Base-by-base conservation (phyloP, 2,888 invertebrate species). In the Brenthis ino region DNA sequence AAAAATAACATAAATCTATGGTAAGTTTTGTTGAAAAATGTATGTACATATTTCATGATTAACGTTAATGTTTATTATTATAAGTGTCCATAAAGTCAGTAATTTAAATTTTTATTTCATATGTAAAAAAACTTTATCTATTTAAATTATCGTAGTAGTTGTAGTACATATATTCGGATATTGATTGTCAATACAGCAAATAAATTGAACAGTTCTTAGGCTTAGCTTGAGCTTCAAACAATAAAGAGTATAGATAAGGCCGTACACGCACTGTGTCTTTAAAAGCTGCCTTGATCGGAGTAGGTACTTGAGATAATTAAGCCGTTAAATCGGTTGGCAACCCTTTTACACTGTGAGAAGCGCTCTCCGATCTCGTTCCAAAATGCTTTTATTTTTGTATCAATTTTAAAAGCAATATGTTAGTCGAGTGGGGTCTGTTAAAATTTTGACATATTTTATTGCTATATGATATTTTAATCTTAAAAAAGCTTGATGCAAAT, bases 291-390 rank as follows among this genome's bases (percentile, higher is more conserved):
- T 78, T 80, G 82, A 85, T 85, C 83, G 81, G 77, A 79, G 84
- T 63, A 54, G 63, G 63, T 86, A 88, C 87, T 89, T 83, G 85
- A 89, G 88, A 88, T 90, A 91, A 92, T 91, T 87, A 89, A 89
- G 88, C 86, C 85, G 89, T 91, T 89, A 89, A 86, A 87, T 86
- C 82, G 83, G 82, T 83, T 80, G 81, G 83, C 84, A 83, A 84
- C 85, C 85, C 85, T 85, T 85, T 85, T 81, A 85, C 80, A 79
- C 79, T 85, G 87, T 87, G 87, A 84, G 88, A 87, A 87, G 81
- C 77, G 84, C 77, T 80, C 78, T 77, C 75, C 63, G 74, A 76
- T 75, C 76, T 77, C 77, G 79, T 78, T 79, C 75, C 77, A 76
- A 77, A 82, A 80, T 84, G 79, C 79, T 83, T 85, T 88, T 87